Evolutionary conservation across 2,888 invertebrate genomes (phyloP).

Genomic region (Priocnemis perturbator): DNA sequence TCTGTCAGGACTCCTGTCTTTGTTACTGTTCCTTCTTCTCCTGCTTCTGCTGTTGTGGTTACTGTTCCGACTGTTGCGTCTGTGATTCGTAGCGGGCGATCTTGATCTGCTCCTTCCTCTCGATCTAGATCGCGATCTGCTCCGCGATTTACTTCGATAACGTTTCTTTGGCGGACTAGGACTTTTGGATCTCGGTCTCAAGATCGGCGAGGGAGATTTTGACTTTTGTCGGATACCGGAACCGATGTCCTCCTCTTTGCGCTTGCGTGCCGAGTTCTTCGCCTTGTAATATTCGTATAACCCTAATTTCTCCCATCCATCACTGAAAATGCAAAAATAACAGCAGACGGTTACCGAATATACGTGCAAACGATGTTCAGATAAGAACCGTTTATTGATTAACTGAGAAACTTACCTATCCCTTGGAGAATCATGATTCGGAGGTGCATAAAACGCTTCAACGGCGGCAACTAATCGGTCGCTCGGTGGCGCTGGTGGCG

Average conservation of each 20-base stretch:
- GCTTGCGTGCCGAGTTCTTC: slow-evolving; percentile 92
- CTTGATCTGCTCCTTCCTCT: slow-evolving; percentile 76
- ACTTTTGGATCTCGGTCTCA: slow-evolving; percentile 84
- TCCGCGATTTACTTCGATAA: slow-evolving; percentile 82
- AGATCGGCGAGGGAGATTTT: slow-evolving; percentile 87
- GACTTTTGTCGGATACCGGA: slow-evolving; percentile 84
- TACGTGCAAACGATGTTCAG: background rate
- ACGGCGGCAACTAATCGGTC: slow-evolving; percentile 95
- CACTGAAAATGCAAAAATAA: slow-evolving; percentile 76
- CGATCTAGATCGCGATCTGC: slow-evolving; percentile 77
- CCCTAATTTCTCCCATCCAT: slow-evolving; percentile 99
- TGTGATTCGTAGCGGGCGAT: slow-evolving; percentile 72
- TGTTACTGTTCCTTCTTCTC: slow-evolving; percentile 74
- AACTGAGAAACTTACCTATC: slow-evolving; percentile 82
- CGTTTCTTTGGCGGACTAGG: slow-evolving; percentile 85
- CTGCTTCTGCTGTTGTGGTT: slow-evolving; percentile 75
- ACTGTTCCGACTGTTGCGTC: slow-evolving; percentile 69
- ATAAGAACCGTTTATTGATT: background rate
- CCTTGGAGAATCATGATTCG: slow-evolving; percentile 95
- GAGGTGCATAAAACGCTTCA: slow-evolving; percentile 96
- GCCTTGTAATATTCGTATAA: slow-evolving; percentile 98
- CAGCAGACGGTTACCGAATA: background rate
- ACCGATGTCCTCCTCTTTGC: slow-evolving; percentile 89
- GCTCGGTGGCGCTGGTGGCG: slow-evolving; percentile 96
- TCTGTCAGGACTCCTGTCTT: slow-evolving; percentile 71